phyloP scores from a whole-genome alignment of 2,797 vertebrate genomes.

The Malacoctenus gilli region DNA sequence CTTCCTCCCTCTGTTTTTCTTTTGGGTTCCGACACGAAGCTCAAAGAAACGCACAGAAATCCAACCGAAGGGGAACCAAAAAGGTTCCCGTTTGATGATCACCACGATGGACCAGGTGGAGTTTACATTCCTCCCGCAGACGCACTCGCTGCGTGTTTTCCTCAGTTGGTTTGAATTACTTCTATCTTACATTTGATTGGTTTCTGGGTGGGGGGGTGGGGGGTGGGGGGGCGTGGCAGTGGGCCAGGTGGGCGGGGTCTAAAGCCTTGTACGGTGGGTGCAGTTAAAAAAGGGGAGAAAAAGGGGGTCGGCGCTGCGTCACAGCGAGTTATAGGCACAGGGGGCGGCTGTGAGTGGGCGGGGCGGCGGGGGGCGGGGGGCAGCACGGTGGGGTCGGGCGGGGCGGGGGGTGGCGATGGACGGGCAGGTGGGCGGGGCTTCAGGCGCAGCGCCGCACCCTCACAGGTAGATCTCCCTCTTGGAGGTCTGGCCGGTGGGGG shows the following conservation, averaged over 20 bases:
- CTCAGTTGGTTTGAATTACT: constrained; percentile 42
- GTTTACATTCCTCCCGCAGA: constrained; percentile 80
- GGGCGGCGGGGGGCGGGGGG: constrained; percentile 40
- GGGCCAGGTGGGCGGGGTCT: constrained; percentile 52
- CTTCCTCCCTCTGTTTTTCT: constrained; percentile 38
- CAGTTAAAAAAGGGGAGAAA: constrained; percentile 77
- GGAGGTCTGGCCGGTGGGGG: constrained; percentile 91
- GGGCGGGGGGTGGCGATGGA: constrained; percentile 19
- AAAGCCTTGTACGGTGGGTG: constrained; percentile 79
- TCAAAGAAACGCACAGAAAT: constrained; percentile 65
- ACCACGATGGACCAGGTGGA: constrained; percentile 73
- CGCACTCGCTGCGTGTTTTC: constrained; percentile 52
- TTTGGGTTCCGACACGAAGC: constrained; percentile 55
- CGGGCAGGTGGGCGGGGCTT: background rate
- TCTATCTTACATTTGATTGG: constrained; percentile 73
- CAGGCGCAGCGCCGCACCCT: constrained; percentile 62
- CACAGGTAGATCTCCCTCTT: constrained; percentile 99
- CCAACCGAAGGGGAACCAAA: constrained; percentile 71
- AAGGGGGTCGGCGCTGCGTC: constrained; percentile 56
- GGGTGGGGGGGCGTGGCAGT: constrained; percentile 33
- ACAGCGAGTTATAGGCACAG: constrained; percentile 90
- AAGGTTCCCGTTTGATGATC: constrained; percentile 77
- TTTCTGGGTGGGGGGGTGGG: constrained; percentile 30
- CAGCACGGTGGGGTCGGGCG: constrained; percentile 7
- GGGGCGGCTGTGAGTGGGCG: constrained; percentile 65